A percentile compares a stretch with the other conserved stretches of the same genome.
phyloP scores from a whole-genome alignment of 2,888 invertebrate species.

The Tenthredo scrophulariae region DNA sequence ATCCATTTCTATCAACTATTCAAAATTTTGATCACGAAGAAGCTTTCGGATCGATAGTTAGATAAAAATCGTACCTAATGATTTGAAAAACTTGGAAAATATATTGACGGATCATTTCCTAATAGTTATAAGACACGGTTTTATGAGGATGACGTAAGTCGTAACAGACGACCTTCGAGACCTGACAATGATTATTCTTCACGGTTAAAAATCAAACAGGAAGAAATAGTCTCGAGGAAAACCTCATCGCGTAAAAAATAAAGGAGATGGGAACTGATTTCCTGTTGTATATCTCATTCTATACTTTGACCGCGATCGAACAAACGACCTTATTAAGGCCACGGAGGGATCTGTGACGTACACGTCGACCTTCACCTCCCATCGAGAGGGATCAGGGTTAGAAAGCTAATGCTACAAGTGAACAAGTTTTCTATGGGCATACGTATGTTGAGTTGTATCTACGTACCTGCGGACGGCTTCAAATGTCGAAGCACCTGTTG shows the following conservation, averaged over 20 bases:
- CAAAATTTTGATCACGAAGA: neutral
- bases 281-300: slow-evolving; percentile 13
- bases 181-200: neutral
- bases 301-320: slow-evolving; percentile 35
- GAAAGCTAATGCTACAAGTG: slow-evolving; percentile 61
- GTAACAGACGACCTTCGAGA: neutral
- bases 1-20: too few relatives aligned
- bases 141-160: neutral
- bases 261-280: slow-evolving; percentile 14
- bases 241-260: neutral
- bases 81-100: neutral
- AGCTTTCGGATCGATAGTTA: neutral
- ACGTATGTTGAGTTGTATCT: neutral
- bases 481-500: slow-evolving; percentile 42
- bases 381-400: slow-evolving; percentile 66
- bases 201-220: neutral
- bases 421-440: slow-evolving; percentile 2
- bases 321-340: slow-evolving; percentile 51
- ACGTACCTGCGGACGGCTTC: neutral
- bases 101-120: neutral
- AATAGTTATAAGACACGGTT: neutral
- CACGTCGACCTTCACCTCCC: slow-evolving; percentile 68
- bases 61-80: neutral
- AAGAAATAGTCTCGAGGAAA: slow-evolving; percentile 17
- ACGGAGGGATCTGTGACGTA: slow-evolving; percentile 43